Evolutionary conservation across 1,140 invertebrate species (phyloP).

Genomic region (Drosophila burlai): DNA sequence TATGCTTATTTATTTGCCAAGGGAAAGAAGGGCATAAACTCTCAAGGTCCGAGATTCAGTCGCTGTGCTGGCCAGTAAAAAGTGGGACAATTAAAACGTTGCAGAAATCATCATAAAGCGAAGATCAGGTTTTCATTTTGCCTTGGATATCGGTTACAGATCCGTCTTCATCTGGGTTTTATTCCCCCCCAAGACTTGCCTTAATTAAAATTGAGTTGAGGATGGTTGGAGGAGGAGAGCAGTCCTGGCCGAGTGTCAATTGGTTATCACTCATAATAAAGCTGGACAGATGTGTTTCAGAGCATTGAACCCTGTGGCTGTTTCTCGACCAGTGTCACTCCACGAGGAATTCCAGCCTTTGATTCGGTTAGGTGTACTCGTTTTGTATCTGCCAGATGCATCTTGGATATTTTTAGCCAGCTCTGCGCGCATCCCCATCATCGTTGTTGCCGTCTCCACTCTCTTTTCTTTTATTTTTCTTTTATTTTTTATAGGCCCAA

Average conservation of each 20-base stretch:
- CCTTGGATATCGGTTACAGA: constrained; percentile 51
- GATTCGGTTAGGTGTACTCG: constrained; percentile 51
- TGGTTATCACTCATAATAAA: constrained; percentile 64
- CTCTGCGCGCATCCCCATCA: constrained; percentile 12
- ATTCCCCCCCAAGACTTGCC: constrained; percentile 2
- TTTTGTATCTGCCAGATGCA: constrained; percentile 62
- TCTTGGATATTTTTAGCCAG: constrained; percentile 61
- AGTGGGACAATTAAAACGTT: constrained; percentile 59
- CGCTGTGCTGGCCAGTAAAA: constrained; percentile 29
- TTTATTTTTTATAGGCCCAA: constrained; percentile 38
- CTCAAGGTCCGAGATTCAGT: constrained; percentile 36
- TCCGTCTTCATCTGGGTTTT: constrained; percentile 15
- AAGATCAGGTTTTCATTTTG: constrained; percentile 47
- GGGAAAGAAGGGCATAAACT: constrained; percentile 25
- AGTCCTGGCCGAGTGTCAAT: constrained; percentile 47
- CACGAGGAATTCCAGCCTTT: constrained; percentile 48
- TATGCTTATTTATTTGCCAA: constrained; percentile 21
- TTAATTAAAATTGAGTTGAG: constrained; percentile 48
- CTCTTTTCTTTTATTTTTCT: constrained; percentile 42
- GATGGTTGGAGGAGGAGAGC: neutral
- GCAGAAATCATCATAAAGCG: constrained; percentile 42
- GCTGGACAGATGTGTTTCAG: constrained; percentile 10
- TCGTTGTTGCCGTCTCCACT: constrained; percentile 27
- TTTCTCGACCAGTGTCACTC: constrained; percentile 40
- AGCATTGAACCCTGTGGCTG: constrained; percentile 38